Conservation (phyloP, 2,888 invertebrate genomes). For the Cantharis rufa region DNA sequence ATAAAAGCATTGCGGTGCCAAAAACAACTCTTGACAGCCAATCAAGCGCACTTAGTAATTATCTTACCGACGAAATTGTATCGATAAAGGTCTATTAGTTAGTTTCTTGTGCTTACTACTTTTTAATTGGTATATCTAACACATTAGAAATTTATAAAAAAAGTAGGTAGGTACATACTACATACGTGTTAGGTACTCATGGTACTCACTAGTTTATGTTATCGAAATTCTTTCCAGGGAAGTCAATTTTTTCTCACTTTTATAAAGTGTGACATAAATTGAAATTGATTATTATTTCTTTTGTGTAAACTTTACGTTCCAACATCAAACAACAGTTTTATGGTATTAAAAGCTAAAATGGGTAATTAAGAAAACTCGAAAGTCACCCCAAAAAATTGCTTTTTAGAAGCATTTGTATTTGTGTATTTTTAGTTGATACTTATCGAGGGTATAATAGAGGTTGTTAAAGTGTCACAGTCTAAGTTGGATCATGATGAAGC, state of each 20-base stretch:
- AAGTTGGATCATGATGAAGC: constrained; percentile 36
- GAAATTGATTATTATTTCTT: not conserved
- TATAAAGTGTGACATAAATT: not conserved
- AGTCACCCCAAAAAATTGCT: constrained; percentile 9
- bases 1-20: constrained; percentile 46
- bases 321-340: not conserved
- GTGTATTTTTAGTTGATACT: constrained; percentile 14
- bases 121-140: not conserved
- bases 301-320: not conserved
- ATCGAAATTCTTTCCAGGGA: not conserved
- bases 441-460: constrained; percentile 11
- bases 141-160: not conserved
- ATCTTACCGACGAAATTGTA: constrained; percentile 40
- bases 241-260: not conserved
- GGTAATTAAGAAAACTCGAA: constrained; percentile 7
- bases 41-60: constrained; percentile 46
- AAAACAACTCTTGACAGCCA: constrained; percentile 48
- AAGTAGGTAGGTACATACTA: not conserved
- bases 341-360: not conserved
- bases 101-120: not conserved
- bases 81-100: constrained; percentile 21
- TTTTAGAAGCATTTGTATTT: constrained; percentile 16
- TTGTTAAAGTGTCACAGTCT: constrained; percentile 35
- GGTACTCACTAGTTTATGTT: not conserved
- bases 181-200: not conserved